Evolutionary conservation across 2,888 invertebrate genomes (phyloP), one percentile per base, ranked within the genome.

Genomic region (Lasioglossum leucozonium): DNA sequence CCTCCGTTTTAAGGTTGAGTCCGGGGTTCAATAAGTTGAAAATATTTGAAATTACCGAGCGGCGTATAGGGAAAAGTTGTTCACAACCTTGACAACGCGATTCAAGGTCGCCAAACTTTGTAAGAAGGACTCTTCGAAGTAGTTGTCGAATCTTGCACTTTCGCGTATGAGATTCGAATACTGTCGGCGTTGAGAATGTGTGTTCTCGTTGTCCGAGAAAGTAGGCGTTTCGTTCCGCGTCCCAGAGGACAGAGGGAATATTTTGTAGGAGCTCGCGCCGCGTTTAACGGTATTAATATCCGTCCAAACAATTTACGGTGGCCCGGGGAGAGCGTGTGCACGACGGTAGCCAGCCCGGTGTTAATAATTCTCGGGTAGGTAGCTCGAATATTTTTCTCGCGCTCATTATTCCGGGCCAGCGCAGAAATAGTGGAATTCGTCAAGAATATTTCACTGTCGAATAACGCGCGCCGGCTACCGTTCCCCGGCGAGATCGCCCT

Each of bases 381-480:
- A 77, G 65, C 67, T 42, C 40, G 72, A 77, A 82, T 82, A 82
- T 82, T 79, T 86, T 86, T 77, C 86, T 77, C 71, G 65, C 58
- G 77, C 55, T 78, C 82, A 55, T 85, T 86, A 79, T 67, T 81
- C 79, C 80, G 22, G 55, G 65, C 76, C 55, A 40, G 82, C 82
- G 67, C 18, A 74, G 34, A 81, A 82, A 79, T 82, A 79, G 77
- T 77, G 74, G 58, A 79, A 86, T 86, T 86, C 82, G 74, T 72
- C 62, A 74, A 42, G 77, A 86, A 86, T 86, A 86, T 86, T 79
- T 82, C 77, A 82, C 73, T 47, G 77, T 80, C 86, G 82, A 75
- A 75, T 73, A 84, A 85, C 47, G 79, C 77, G 62, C 44, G 34
- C 42, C 6, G 5, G n/a, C n/a, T 22, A 37, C 37, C 65, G 11